Percentiles rank a stretch among this genome's conserved stretches.
Evolutionary conservation across 2,797 vertebrate species (phyloP).

Genomic region (Ispidina picta): DNA sequence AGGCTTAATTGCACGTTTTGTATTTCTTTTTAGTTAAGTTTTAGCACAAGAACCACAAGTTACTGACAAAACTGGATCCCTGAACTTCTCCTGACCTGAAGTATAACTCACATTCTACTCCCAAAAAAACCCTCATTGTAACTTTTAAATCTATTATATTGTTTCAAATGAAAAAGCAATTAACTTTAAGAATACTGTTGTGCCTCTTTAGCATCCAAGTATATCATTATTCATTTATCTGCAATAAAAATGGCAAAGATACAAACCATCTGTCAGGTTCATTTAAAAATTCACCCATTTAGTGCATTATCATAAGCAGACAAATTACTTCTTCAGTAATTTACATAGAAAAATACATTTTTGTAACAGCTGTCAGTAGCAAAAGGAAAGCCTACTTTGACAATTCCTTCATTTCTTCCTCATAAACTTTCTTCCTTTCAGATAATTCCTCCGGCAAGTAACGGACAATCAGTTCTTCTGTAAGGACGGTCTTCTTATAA

Average conservation of each 20-base stretch:
- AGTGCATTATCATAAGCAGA: neutral
- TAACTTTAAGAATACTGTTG: neutral
- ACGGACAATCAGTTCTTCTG: conserved; percentile 88
- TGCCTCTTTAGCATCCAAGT: neutral
- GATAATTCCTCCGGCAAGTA: conserved; percentile 88
- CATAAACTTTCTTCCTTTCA: conserved; percentile 90
- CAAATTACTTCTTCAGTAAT: neutral
- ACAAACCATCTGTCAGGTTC: neutral
- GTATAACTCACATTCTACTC: neutral
- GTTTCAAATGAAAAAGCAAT: neutral
- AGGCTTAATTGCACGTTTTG: neutral
- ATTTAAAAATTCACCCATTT: neutral
- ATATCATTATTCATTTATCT: neutral
- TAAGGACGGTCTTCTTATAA: conserved; percentile 89
- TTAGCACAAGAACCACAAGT: neutral
- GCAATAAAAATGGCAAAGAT: neutral
- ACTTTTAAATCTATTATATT: neutral
- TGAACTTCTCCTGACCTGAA: neutral
- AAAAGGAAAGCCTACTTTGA: conserved; percentile 84
- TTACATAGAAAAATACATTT: neutral
- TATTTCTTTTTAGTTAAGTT: neutral
- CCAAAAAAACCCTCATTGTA: neutral
- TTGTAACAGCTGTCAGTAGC: neutral
- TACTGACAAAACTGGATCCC: neutral
- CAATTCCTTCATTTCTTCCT: conserved; percentile 93